Evolutionary conservation across 2,888 invertebrate species (phyloP), one percentile per base, ranked within the genome.

Genomic region (Drosophila helvetica): DNA sequence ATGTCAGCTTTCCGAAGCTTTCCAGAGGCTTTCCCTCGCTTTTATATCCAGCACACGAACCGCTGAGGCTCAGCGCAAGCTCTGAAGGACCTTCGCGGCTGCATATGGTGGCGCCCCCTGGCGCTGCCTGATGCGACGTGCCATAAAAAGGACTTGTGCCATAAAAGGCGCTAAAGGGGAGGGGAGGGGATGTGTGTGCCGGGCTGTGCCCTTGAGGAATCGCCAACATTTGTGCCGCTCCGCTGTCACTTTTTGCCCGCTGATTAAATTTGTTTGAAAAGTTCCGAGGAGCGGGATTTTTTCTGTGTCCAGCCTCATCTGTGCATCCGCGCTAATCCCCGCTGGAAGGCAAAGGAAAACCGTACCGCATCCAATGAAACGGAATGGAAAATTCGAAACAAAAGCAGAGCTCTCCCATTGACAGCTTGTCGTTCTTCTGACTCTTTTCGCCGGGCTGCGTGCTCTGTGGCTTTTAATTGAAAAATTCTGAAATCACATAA

Each of bases 401-500:
- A 58, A 75, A 38, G 48, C 19, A 4, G 6, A 38, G n/a, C 0
- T 25, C 9, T 17, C 33, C 25, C 43, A 64, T 60, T 71, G 78
- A 75, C 75, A 66, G 60, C 43, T 30, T 55, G 8, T 27, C 46
- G 18, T 8, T 30, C 38, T 46, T 25, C 33, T 38, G 62, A 30
- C 25, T 9, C 43, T 46, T 3, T n/a, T 46, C 61, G n/a, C 7
- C 7, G 6, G 15, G 6, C 0, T 15, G 38, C 15, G 33, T 33
- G 33, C 12, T 33, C 33, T 33, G 38, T 38, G 38, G 38, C 8
- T 75, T 87, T 75, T 82, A 88, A 88, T 88, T 88, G 88, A 86
- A 86, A 82, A 79, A 86, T 88, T 75, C 62, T 77, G 78, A 87
- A 84, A 87, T 87, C 83, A 78, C 78, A 84, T 86, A 84, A 84